Evolutionary conservation across 2,888 invertebrate genomes (phyloP).

Genomic region (Pycnomerus fuliginosus): DNA sequence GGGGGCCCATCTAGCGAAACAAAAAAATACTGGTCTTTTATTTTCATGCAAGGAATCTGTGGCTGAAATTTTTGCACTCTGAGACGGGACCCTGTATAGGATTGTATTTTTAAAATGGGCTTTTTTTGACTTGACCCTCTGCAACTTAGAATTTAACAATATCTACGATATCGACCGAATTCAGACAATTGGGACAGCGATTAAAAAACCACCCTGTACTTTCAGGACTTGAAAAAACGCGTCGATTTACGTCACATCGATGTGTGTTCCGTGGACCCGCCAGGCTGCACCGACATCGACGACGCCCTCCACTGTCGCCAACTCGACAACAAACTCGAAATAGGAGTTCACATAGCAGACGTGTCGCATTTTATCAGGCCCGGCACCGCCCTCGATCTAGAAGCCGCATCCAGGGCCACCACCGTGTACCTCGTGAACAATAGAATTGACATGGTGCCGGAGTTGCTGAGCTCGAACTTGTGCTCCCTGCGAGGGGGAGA

Average conservation of each 20-base stretch:
- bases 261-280: conserved; percentile 96
- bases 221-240: conserved; percentile 73
- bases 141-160: too few species aligned
- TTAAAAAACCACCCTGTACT: too few species aligned
- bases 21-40: too few species aligned
- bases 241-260: conserved; percentile 81
- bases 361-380: conserved; percentile 97
- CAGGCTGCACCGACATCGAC: conserved; percentile 98
- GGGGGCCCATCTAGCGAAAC: too few species aligned
- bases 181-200: too few species aligned
- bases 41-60: too few species aligned
- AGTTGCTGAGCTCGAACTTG: conserved; percentile 89
- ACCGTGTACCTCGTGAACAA: conserved; percentile 96
- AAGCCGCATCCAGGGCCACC: conserved; percentile 91
- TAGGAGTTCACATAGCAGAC: conserved; percentile 98
- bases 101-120: too few species aligned
- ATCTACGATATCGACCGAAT: too few species aligned
- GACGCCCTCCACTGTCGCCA: conserved; percentile 91
- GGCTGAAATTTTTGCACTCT: too few species aligned
- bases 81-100: too few species aligned
- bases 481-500: conserved; percentile 91
- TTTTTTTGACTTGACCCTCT: too few species aligned
- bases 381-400: conserved; percentile 86
- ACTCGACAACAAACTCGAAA: conserved; percentile 74
- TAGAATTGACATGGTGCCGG: conserved; percentile 85